Evolutionary conservation across 2,888 invertebrate species (phyloP), one percentile per base, ranked within the genome.

Genomic region (Pristionchus exspectatus): DNA sequence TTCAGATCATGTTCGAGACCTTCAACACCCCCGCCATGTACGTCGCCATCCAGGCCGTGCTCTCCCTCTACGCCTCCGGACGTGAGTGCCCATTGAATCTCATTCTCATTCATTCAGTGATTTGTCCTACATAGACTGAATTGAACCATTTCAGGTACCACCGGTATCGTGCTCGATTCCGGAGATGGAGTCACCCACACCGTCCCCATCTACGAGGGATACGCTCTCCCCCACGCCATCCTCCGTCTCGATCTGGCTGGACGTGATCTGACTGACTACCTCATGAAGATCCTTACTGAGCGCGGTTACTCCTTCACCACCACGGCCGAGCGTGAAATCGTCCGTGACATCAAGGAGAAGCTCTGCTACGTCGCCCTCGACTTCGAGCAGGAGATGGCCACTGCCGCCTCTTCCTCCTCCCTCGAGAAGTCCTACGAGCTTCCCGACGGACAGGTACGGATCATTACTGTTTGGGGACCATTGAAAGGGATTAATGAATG

Each of bases 281-380:
- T 96, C 92, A 96, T 96, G 96, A 96, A 96, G 94, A 96, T 96
- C 94, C 95, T 96, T 92, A 96, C 94, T 66, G 95, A 95, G 93
- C 92, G 95, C 87, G 95, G 95, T 59, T 95, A 95, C 92, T 93
- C 94, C 88, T 95, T 95, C 94, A 95, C 95, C 90, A 95, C 95
- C 90, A 94, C 95, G 85, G 93, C 93, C 84, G 91, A 96, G 96
- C 97, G 96, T 95, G 98, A 98, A 96, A 98, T 98, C 95, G 98
- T 98, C 92, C 97, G 98, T 94, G 98, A 98, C 96, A 98, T 98
- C 93, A 94, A 94, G 95, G 99, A 99, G 95, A 98, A 98, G 95
- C 96, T 99, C 56, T 99, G 99, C 96, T 99, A 99, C 95, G 98
- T 99, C 95, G 99, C 98, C n/a, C 99, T 99, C 95, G 98, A 99